phyloP scores from a whole-genome alignment of 2,797 vertebrate species.

The Schizopygopsis pylzovi region DNA sequence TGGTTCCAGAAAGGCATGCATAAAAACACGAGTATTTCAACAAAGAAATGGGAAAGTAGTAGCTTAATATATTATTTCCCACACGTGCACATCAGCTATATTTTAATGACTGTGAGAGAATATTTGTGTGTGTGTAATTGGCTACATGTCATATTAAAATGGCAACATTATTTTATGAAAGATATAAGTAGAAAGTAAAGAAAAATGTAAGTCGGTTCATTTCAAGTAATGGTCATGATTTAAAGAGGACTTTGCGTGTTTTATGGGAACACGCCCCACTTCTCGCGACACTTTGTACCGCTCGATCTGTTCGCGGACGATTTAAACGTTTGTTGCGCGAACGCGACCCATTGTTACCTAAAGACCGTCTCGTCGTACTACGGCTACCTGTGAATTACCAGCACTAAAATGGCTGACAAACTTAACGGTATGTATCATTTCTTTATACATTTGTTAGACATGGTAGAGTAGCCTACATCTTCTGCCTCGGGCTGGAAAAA shows the following conservation, averaged over 20 bases:
- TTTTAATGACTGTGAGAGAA: background rate
- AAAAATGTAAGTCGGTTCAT: background rate
- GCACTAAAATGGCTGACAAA: background rate
- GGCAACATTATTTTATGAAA: no score
- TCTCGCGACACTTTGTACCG: background rate
- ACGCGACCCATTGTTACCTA: background rate
- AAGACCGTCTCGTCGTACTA: no score
- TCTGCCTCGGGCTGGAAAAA: background rate
- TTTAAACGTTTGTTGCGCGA: background rate
- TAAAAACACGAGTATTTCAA: no score
- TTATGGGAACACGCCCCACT: background rate
- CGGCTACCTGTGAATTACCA: background rate
- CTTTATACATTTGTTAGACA: background rate
- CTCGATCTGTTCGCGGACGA: background rate
- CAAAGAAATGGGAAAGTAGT: background rate
- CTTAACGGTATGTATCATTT: background rate
- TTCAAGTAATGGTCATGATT: background rate
- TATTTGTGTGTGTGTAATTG: background rate
- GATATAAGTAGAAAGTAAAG: no score
- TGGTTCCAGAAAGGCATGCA: no score
- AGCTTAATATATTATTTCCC: background rate
- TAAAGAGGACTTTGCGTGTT: background rate
- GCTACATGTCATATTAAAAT: background rate
- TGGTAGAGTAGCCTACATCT: background rate
- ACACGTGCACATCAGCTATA: background rate